Evolutionary conservation across 2,113 vertebrate species (phyloP).

Genomic region (Cricetomys ansorgei): DNA sequence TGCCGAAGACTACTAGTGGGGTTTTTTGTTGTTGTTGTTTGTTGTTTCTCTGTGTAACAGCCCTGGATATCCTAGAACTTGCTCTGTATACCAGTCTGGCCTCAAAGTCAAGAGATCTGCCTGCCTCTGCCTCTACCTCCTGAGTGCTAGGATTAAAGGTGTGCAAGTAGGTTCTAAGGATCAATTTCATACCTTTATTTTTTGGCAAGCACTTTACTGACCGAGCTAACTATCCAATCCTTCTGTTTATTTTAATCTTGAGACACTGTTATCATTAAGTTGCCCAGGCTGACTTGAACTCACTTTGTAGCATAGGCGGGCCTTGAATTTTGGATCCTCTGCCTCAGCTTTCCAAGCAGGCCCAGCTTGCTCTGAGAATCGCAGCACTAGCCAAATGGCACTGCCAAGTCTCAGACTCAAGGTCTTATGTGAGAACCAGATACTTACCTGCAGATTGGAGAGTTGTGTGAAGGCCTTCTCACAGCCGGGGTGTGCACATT

Average conservation of each 20-base stretch:
- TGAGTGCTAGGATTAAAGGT: too few species aligned
- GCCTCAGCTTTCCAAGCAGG: background rate
- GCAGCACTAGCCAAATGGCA: background rate
- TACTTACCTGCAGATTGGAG: constrained; percentile 96
- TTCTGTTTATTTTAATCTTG: background rate
- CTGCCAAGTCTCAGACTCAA: background rate
- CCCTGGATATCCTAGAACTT: too few species aligned
- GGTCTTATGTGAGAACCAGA: background rate
- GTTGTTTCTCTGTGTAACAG: too few species aligned
- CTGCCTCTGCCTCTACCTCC: too few species aligned
- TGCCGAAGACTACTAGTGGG: background rate
- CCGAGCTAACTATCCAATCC: background rate
- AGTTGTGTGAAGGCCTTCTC: constrained; percentile 99
- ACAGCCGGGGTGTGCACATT: constrained; percentile 96
- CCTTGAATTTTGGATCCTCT: background rate
- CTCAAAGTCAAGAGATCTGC: too few species aligned
- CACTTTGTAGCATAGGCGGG: background rate
- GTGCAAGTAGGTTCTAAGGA: background rate
- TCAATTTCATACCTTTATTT: background rate
- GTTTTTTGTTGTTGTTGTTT: background rate
- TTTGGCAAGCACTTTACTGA: background rate
- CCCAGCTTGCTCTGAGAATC: background rate
- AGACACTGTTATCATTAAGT: background rate
- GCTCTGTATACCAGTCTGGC: too few species aligned
- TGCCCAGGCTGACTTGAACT: background rate